Percentiles rank a stretch among this genome's conserved stretches.
Conservation (phyloP, 2,113 vertebrate genomes). For the Caranx ignobilis region DNA sequence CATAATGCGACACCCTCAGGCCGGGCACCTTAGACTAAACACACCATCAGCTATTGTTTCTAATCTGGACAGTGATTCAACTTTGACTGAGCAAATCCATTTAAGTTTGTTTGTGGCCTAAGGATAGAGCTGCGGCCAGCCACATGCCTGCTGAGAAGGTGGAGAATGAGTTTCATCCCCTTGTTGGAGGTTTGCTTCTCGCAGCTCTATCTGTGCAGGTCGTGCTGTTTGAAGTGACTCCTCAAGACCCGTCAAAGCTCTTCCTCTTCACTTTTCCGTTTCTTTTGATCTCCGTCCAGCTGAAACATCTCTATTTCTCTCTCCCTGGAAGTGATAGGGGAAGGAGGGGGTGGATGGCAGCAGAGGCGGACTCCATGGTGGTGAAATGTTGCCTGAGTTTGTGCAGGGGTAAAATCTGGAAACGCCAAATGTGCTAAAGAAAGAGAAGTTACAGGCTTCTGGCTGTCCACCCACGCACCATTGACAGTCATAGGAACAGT, state of each 20-base stretch:
- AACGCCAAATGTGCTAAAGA: conserved; percentile 59
- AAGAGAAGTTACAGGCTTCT: conserved; percentile 60
- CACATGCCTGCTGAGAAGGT: background rate
- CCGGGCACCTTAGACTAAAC: conserved; percentile 28
- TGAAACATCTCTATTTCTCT: conserved; percentile 62
- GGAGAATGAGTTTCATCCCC: background rate
- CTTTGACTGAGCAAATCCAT: background rate
- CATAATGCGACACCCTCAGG: conserved; percentile 6
- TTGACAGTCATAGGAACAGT: conserved; percentile 50
- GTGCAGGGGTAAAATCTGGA: conserved; percentile 64
- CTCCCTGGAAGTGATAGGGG: conserved; percentile 72
- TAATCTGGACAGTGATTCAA: conserved; percentile 20
- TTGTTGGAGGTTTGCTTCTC: conserved; percentile 4
- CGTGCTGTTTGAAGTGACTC: conserved; percentile 63
- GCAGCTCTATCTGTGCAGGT: conserved; percentile 48
- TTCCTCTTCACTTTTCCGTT: conserved; percentile 54
- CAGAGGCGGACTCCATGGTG: conserved; percentile 59
- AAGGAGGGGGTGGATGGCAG: conserved; percentile 42
- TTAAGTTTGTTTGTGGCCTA: background rate
- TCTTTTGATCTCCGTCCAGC: conserved; percentile 68
- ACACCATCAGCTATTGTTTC: conserved; percentile 29
- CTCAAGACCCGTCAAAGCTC: conserved; percentile 25
- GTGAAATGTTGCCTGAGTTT: conserved; percentile 77
- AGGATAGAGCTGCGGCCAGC: background rate
- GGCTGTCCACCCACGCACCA: conserved; percentile 62